Conservation (phyloP, 2,113 vertebrate genomes). For the Oryctolagus cuniculus region mOryCun1.1 NC_091433.1:197218001-197218500, state of each 20-base stretch:
- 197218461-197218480: neutral
- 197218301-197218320: neutral
- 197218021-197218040: too few relatives aligned
- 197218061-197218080: too few relatives aligned
- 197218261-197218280: neutral
- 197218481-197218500: neutral
- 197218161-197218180: neutral
- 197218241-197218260: neutral
- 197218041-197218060: neutral
- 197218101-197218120: neutral
- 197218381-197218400: neutral
- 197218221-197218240: neutral
- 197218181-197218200: neutral
- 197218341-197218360: neutral
- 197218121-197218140: neutral
- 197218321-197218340: too few relatives aligned
- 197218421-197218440: neutral
- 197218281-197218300: neutral
- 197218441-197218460: neutral
- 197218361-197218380: neutral
- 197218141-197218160: neutral
- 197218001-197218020: neutral
- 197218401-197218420: neutral
- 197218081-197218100: accelerated
- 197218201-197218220: neutral